Base-by-base conservation (phyloP, 2,888 invertebrate species). In the Lasius fuliginosus region DNA sequence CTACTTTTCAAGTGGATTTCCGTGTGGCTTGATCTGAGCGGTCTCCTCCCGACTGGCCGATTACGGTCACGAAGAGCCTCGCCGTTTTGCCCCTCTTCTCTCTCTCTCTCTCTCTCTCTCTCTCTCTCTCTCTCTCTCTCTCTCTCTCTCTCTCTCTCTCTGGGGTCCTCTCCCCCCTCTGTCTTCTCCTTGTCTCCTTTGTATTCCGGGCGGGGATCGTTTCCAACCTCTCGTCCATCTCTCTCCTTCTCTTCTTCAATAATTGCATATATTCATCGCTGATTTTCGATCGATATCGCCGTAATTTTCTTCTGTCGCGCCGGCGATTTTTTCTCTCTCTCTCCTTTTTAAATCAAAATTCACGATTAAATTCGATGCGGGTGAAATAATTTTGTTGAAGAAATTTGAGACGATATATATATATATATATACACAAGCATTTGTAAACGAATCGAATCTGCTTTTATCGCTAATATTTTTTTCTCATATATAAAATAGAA, bases 1-100 rank as follows among this genome's bases (percentile, higher is more conserved):
- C 92, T 94, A 94, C 94, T 94, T 94, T 94, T 94, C 94, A 94
- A 94, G 93, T 93, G 91, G 92, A 93, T 94, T 94, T 94, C 94
- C 94, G 94, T 93, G 93, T 92, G 93, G 91, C 91, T 93, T 91
- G 93, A 92, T 88, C 85, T 83, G 74, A 91, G 88, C 87, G 87
- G 89, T 87, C 88, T 87, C 87, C 90, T 91, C 89, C 84, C 89
- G 60, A 49, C 60, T 33, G 40, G 81, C 89, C 94, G 92, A 93
- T 94, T 94, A 94, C 91, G 91, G 92, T 93, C 94, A 94, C 93
- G 94, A 93, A 93, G 90, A 88, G 88, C 89, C 68, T 79, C 82
- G 65, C 67, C 85, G 73, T 85, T 85, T 86, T 67, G 58, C 79
- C 58, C 18, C n/a, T 49, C 46, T 12, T 64, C 65, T 64, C 79